Evolutionary conservation across 2,888 invertebrate genomes (phyloP), one percentile per base, ranked within the genome.

Genomic region (Panopea generosa): DNA sequence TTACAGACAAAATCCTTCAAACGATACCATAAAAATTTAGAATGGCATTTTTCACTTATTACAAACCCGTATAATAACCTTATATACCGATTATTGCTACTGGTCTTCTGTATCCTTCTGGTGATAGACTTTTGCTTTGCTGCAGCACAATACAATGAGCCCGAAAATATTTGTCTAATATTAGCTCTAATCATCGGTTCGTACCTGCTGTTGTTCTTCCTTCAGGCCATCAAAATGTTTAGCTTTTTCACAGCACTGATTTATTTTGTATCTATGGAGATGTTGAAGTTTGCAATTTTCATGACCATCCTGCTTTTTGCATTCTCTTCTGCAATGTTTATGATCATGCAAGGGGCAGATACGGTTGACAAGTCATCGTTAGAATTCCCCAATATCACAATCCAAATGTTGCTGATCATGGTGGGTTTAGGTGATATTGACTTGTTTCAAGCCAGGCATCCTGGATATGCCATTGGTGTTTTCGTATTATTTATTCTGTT

Each of bases 401-500:
- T 56, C 4, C 27, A 56, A 18, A 56, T 56, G 55, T 56, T 56
- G 3, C 27, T 33, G 6, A 18, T 56, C 2, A 56, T 56, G 55
- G 16, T 56, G 7, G 55, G 33, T 3, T 11, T 56, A 2, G 55
- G 55, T 2, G 55, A 56, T n/a, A 14, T 56, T 4, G 55, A 56
- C 18, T 7, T 56, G 26, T 56, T 56, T 11, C 20, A 56, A 1
- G 55, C 55, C 18, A 20, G 27, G 22, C 20, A 56, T 33, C 55
- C 27, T 29, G 27, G 20, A 9, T 6, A 33, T 1, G 27, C 55
- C 22, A 38, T 56, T 3, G n/a, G 16, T 3, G 27, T 56, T 11
- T 56, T 56, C n/a, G 33, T 56, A n/a, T 11, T 56, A 20, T 56
- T 56, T 33, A 11, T 27, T 56, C 55, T 56, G 1, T n/a, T 56